Conservation (phyloP, 2,888 invertebrate genomes). For the Ditylenchus weischeri region DNA sequence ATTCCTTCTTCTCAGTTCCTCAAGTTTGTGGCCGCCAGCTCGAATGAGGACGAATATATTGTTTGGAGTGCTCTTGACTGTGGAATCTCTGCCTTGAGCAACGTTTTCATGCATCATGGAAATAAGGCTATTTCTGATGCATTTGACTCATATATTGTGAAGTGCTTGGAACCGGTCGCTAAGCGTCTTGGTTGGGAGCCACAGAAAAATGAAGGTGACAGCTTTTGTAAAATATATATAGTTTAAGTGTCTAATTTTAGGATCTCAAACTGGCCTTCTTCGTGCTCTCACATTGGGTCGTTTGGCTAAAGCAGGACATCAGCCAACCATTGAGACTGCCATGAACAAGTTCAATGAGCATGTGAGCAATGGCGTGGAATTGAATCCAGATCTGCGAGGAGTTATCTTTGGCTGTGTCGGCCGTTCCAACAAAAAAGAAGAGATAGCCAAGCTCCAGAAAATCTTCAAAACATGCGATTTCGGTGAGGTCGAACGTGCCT, state of each 20-base stretch:
- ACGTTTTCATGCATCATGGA: slow-evolving; percentile 34
- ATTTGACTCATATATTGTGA: slow-evolving; percentile 43
- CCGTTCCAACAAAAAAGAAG: slow-evolving; percentile 36
- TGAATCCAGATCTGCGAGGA: slow-evolving; percentile 47
- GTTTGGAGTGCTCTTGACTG: slow-evolving; percentile 80
- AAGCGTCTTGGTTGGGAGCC: slow-evolving; percentile 48
- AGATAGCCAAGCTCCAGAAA: slow-evolving; percentile 6
- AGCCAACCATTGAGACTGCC: slow-evolving; percentile 44
- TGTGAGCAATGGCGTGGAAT: slow-evolving; percentile 37
- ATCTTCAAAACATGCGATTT: slow-evolving; percentile 47
- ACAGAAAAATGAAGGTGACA: slow-evolving; percentile 39
- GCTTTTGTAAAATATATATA: slow-evolving; percentile 61
- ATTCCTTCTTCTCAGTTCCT: slow-evolving; percentile 76
- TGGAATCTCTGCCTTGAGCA: slow-evolving; percentile 29
- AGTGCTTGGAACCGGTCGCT: slow-evolving; percentile 42
- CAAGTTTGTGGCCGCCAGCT: slow-evolving; percentile 75
- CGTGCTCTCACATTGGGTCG: slow-evolving; percentile 41
- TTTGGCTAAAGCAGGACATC: slow-evolving; percentile 45
- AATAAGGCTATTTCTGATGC: slow-evolving; percentile 31
- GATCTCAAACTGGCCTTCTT: slow-evolving; percentile 20
- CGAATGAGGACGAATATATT: slow-evolving; percentile 82
- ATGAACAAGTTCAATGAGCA: slow-evolving; percentile 41
- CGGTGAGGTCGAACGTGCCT: slow-evolving; percentile 45
- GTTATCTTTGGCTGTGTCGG: slow-evolving; percentile 42
- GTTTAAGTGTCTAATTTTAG: slow-evolving; percentile 14